Evolutionary conservation across 2,113 vertebrate genomes (phyloP).

Genomic region (Seriola aureovittata): DNA sequence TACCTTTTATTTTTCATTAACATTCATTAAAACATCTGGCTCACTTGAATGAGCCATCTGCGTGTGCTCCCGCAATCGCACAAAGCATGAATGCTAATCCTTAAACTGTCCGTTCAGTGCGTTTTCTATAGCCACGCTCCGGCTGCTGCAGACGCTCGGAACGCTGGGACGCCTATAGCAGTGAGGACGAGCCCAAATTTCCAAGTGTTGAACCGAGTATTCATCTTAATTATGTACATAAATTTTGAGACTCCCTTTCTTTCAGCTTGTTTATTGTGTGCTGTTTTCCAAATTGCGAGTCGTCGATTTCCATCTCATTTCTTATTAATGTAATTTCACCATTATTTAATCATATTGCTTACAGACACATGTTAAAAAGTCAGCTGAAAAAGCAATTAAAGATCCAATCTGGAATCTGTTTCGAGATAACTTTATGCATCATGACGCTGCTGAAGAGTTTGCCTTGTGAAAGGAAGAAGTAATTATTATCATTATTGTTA

Average conservation of each 20-base stretch:
- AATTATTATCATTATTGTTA: constrained; percentile 69
- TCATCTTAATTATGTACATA: constrained; percentile 77
- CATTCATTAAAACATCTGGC: constrained; percentile 89
- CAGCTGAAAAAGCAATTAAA: constrained; percentile 84
- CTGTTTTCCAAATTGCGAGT: constrained; percentile 75
- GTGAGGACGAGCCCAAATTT: constrained; percentile 7
- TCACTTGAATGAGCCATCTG: constrained; percentile 84
- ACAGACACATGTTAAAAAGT: constrained; percentile 84
- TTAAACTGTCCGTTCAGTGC: constrained; percentile 64
- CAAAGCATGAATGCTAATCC: constrained; percentile 72
- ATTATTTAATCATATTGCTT: constrained; percentile 86
- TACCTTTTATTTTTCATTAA: constrained; percentile 87
- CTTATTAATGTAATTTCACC: constrained; percentile 86
- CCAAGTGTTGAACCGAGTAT: constrained; percentile 12
- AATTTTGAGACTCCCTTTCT: constrained; percentile 60
- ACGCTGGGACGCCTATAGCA: constrained; percentile 28
- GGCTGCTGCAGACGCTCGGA: constrained; percentile 17
- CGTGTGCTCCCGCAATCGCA: constrained; percentile 65
- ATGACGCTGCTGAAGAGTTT: constrained; percentile 55
- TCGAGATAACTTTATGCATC: constrained; percentile 68
- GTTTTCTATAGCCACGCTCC: constrained; percentile 21
- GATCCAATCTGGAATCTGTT: constrained; percentile 71
- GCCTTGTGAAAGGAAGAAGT: constrained; percentile 48
- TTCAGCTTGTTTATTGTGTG: constrained; percentile 78
- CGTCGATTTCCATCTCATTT: constrained; percentile 85